phyloP scores from a whole-genome alignment of 2,113 vertebrate species.

The Protobothrops flavoviridis region DNA sequence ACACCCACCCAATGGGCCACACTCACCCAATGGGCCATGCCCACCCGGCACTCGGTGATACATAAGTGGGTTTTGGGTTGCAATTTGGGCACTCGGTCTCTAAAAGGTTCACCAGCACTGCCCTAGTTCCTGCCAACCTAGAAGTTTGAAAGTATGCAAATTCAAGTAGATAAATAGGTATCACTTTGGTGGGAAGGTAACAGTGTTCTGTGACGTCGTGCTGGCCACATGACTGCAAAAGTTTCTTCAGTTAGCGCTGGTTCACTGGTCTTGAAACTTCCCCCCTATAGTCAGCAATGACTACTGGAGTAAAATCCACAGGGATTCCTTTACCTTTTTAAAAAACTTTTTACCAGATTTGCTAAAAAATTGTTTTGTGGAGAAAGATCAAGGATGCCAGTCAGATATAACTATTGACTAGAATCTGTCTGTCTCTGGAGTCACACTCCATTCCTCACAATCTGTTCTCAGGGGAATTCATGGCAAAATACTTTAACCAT shows the following conservation, averaged over 20 bases:
- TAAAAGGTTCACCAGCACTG: too few species aligned
- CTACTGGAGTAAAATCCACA: background rate
- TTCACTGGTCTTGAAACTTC: too few species aligned
- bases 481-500: background rate
- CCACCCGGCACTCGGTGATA: too few species aligned
- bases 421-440: background rate
- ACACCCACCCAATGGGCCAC: too few species aligned
- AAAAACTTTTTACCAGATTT: background rate
- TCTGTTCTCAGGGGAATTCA: background rate
- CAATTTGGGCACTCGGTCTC: too few species aligned
- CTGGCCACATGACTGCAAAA: background rate
- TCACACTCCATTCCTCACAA: background rate
- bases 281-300: too few species aligned
- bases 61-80: too few species aligned
- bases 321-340: background rate
- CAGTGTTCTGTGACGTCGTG: background rate
- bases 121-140: background rate
- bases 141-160: background rate
- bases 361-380: background rate
- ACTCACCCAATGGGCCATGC: too few species aligned
- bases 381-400: background rate
- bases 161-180: background rate
- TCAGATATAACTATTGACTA: background rate
- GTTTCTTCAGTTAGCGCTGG: too few species aligned
- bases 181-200: background rate